Conservation (phyloP, 2,797 vertebrate species). For the Poecilia wingei region DNA sequence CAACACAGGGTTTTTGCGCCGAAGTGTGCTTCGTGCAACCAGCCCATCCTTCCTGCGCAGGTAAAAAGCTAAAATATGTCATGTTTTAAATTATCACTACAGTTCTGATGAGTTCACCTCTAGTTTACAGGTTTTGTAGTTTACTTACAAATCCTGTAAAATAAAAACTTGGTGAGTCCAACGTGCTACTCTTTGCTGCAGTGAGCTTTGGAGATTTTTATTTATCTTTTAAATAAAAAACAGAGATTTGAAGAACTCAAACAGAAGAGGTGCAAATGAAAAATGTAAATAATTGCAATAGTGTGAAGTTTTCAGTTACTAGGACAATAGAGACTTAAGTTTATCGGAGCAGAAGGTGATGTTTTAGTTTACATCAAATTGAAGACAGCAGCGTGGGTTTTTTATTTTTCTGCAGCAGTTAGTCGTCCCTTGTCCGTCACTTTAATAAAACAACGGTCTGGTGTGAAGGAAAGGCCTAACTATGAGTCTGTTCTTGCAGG, state of each 20-base stretch:
- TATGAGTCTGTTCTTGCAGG: constrained; percentile 77
- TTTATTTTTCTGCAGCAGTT: background rate
- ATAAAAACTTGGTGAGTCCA: background rate
- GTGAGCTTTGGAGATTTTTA: background rate
- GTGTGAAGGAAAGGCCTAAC: constrained; percentile 17
- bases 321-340: background rate
- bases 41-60: constrained; percentile 96
- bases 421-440: background rate
- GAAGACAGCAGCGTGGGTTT: background rate
- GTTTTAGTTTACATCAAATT: background rate
- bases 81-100: background rate
- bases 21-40: constrained; percentile 96
- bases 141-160: background rate
- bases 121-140: background rate
- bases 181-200: background rate
- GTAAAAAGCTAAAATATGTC: constrained; percentile 68
- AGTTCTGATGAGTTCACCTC: background rate
- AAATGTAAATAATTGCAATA: background rate
- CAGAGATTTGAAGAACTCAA: background rate
- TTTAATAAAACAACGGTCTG: constrained; percentile 10
- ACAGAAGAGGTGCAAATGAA: background rate
- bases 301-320: background rate
- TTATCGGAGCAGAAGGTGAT: background rate
- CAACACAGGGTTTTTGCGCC: constrained; percentile 94
- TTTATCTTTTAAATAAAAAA: background rate